Conservation (phyloP, 2,888 invertebrate species). For the Lissonota sp. region DNA sequence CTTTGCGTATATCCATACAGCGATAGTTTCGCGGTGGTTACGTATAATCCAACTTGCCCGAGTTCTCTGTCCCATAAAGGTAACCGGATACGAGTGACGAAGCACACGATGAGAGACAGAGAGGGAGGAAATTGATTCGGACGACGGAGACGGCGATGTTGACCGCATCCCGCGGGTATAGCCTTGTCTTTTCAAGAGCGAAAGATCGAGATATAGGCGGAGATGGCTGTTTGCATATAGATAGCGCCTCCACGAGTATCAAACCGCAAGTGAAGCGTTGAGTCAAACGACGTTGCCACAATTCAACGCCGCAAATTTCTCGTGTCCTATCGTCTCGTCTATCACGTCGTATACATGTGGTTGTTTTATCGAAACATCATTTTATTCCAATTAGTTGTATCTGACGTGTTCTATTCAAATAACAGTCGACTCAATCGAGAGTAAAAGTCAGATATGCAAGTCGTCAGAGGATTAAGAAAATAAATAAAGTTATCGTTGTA, state of each 20-base stretch:
- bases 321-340: slow-evolving; percentile 14
- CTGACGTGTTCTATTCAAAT: background rate
- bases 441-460: background rate
- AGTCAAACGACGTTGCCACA: slow-evolving; percentile 63
- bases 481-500: no score
- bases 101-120: slow-evolving; percentile 41
- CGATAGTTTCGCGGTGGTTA: slow-evolving; percentile 34
- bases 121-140: slow-evolving; percentile 17
- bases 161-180: slow-evolving; percentile 67
- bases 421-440: background rate
- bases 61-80: slow-evolving; percentile 38
- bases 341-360: background rate
- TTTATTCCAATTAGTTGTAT: background rate
- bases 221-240: slow-evolving; percentile 26
- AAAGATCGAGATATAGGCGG: background rate
- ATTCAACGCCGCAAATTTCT: slow-evolving; percentile 54
- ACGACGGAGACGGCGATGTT: slow-evolving; percentile 36
- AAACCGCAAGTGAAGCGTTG: slow-evolving; percentile 58
- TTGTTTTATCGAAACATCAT: background rate
- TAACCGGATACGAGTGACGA: slow-evolving; percentile 63
- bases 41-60: slow-evolving; percentile 46
- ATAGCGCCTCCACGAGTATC: slow-evolving; percentile 40
- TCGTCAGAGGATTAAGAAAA: background rate
- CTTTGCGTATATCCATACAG: background rate
- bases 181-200: slow-evolving; percentile 29